Base-by-base conservation (phyloP, 2,113 vertebrate species). In the Pelecanoides urinatrix region DNA sequence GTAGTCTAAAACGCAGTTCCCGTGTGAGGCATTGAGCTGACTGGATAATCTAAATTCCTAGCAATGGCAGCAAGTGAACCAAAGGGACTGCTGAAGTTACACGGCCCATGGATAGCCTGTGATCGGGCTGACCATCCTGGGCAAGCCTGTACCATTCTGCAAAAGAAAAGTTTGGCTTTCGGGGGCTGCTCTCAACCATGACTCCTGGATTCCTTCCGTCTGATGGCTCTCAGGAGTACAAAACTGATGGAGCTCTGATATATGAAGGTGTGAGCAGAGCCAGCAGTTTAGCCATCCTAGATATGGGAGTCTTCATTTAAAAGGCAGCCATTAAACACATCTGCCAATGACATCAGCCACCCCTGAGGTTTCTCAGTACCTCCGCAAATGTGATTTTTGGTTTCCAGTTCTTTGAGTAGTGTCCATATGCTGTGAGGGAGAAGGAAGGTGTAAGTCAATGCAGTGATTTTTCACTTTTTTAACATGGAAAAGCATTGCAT, bases 51-150 rank as follows among this genome's bases (percentile, higher is more conserved):
- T 30, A 18, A 34, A 26, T 53, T 70, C 38, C 77, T n/a, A 55
- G 55, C 9, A 44, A 23, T 1, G 7, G 34, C 34, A 63, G 29
- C 3, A 20, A 29, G 27, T 7, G 29, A 47, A 65, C 4, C 45
- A 30, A 34, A 83, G 47, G n/a, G 45, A 21, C 18, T 47, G 53
- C 36, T 26, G 17, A 42, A 42, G 32, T 38, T 44, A 26, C n/a
- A 4, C 0, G 8, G 27, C 16, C 36, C 15, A 3, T 3, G 5
- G 67, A 30, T 3, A 44, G 3, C 29, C 3, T 34, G 12, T 15
- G 50, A 44, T 84, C 27, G 32, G 27, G 19, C 49, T 66, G 63
- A 49, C 6, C 0, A 3, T 30, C 20, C 34, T 3, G 21, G 40
- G 49, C 22, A 52, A 73, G 23, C 36, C 18, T 17, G 44, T 23